phyloP scores from a whole-genome alignment of 92 coral and sea anemone species.

The Phenganax subtilis region DNA sequence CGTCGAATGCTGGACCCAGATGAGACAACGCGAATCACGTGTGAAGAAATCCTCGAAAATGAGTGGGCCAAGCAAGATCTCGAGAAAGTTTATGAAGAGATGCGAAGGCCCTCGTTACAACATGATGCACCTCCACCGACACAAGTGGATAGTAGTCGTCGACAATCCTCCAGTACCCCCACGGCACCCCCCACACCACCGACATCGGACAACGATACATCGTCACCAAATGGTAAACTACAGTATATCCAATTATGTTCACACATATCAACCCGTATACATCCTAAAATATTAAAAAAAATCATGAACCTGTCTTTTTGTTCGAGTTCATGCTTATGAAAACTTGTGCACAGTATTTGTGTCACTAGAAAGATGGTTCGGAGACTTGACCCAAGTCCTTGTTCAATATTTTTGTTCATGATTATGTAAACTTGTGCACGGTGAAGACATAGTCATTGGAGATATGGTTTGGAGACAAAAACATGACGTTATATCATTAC shows the following conservation, averaged over 20 bases:
- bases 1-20: conserved; percentile 67
- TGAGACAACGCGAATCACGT: conserved; percentile 63
- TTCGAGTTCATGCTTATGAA: not conserved
- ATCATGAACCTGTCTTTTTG: not conserved
- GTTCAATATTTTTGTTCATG: not conserved
- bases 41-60: conserved; percentile 53
- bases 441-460: too few species aligned
- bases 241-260: not conserved
- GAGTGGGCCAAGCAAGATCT: conserved; percentile 60
- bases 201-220: not conserved
- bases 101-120: conserved; percentile 25
- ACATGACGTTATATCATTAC: too few species aligned
- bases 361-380: too few species aligned
- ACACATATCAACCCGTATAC: not conserved
- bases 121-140: not conserved
- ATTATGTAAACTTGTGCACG: too few species aligned
- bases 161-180: conserved; percentile 26
- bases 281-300: conserved; percentile 11
- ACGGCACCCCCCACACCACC: conserved; percentile 13
- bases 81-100: conserved; percentile 29
- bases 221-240: not conserved
- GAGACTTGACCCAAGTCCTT: not conserved
- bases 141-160: conserved; percentile 3
- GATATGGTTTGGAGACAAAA: too few species aligned
- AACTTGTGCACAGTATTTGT: not conserved